phyloP scores from a whole-genome alignment of 2,113 vertebrate species.

The Aviceda subcristata region DNA sequence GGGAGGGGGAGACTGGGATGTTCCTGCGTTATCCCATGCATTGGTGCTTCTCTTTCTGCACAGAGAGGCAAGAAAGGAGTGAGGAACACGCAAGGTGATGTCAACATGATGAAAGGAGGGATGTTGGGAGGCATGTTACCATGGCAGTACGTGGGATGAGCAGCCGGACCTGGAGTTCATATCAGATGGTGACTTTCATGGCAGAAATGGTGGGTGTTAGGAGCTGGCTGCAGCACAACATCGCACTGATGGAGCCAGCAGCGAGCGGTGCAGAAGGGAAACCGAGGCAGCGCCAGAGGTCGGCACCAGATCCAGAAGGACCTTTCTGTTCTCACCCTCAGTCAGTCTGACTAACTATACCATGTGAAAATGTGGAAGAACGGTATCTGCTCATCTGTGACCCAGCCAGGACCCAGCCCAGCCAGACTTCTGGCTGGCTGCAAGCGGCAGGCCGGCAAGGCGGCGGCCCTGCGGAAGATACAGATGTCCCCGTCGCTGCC shows the following conservation, averaged over 20 bases:
- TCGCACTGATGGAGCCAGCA: not conserved
- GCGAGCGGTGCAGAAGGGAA: not conserved
- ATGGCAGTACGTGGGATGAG: not conserved
- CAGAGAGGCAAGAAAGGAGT: not conserved
- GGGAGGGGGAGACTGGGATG: not conserved
- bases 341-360: not conserved
- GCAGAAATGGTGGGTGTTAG: not conserved
- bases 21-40: not conserved
- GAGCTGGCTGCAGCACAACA: not conserved
- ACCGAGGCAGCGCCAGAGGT: not conserved
- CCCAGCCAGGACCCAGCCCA: not conserved
- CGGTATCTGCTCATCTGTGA: not conserved
- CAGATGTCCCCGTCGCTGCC: not conserved
- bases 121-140: not conserved
- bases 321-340: not conserved
- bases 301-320: not conserved
- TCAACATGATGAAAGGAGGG: not conserved
- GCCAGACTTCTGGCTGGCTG: not conserved
- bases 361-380: not conserved
- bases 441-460: not conserved
- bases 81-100: not conserved
- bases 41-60: not conserved
- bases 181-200: not conserved
- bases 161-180: not conserved
- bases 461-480: not conserved